phyloP scores from a whole-genome alignment of 2,888 invertebrate genomes.

The Pseudanteris insignis region DNA sequence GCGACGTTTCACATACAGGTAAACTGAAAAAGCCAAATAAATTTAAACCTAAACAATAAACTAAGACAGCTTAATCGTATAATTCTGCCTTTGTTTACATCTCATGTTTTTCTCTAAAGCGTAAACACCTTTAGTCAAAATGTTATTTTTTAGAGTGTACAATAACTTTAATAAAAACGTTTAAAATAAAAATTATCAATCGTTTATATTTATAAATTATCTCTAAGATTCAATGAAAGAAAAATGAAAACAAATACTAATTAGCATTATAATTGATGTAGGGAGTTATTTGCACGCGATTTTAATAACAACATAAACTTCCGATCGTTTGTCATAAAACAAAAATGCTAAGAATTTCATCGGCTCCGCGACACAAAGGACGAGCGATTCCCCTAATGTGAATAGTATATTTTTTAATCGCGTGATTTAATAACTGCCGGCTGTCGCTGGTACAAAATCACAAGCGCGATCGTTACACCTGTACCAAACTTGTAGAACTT shows the following conservation, averaged over 20 bases:
- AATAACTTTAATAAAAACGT: not conserved
- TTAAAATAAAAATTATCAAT: not conserved
- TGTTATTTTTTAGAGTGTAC: not conserved
- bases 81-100: too few species aligned
- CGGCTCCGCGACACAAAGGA: constrained; percentile 28
- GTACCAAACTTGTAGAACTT: constrained; percentile 18
- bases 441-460: constrained; percentile 28
- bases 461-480: constrained; percentile 37
- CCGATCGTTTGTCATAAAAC: constrained; percentile 20
- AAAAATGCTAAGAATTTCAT: constrained; percentile 30
- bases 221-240: not conserved
- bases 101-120: too few species aligned
- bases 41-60: too few species aligned
- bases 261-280: constrained; percentile 1
- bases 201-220: not conserved
- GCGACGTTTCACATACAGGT: too few species aligned
- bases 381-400: constrained; percentile 17
- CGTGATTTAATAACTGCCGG: constrained; percentile 43
- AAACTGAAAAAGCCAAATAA: too few species aligned
- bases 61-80: too few species aligned
- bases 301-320: constrained; percentile 27
- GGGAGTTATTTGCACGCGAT: constrained; percentile 5
- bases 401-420: constrained; percentile 44
- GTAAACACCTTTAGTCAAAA: not conserved
- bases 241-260: constrained; percentile 1